Base-by-base conservation (phyloP, 2,797 vertebrate species). In the Karalla daura region DNA sequence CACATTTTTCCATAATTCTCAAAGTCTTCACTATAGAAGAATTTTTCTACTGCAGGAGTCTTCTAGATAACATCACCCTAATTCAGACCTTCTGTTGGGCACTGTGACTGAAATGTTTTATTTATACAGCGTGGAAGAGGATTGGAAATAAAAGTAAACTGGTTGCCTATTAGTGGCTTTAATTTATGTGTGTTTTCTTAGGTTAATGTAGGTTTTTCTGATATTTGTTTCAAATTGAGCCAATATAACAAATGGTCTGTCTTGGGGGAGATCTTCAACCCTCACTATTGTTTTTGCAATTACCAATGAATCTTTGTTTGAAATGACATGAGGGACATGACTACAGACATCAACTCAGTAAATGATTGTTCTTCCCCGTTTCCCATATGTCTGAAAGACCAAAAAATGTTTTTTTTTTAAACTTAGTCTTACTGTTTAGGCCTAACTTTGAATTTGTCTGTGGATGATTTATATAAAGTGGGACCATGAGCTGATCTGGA, bases 1-100 rank as follows among this genome's bases (percentile, higher is more conserved):
- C 46, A 5, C 30, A 49, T 73, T 74, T n/a, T 61, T 45, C 23
- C 45, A 28, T 24, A 12, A 10, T 52, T 28, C 11, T 61, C 44
- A 39, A 27, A 65, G 27, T 45, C 14, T 5, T 41, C 35, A 40
- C 21, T 39, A 51, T 36, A 53, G 47, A 43, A 58, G 21, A 11
- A 25, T 50, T 44, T 72, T 30, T 28, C 44, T 70, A 1, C 23
- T 24, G 0, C 12, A 10, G 2, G 36, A 18, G 14, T 18, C 37
- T 17, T 59, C 36, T 4, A 8, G 37, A 45, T 10, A 52, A 52
- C 21, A 23, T 12, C 40, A 47, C 4, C 32, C 13, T 12, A n/a
- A 33, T 27, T 23, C 21, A 12, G 3, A 1, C 2, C 10, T 45
- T 47, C 25, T 33, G 17, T 56, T 7, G 47, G 17, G 10, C 4